Base-by-base conservation (phyloP, 2,797 vertebrate species). In the Luscinia luscinia region DNA sequence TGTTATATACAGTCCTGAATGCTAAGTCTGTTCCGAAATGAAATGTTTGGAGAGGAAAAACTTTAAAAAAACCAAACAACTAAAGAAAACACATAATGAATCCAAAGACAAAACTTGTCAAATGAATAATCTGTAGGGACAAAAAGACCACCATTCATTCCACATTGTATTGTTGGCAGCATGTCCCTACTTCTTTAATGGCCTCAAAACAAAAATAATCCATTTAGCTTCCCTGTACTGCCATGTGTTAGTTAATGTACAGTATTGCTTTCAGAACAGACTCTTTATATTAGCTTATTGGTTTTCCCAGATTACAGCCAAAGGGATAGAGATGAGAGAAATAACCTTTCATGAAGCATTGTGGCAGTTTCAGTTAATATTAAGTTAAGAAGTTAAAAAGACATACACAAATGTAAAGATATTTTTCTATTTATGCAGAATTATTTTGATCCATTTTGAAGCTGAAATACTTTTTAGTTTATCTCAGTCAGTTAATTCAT, bases 401-500 rank as follows among this genome's bases (percentile, higher is more conserved):
- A 74, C 1, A 6, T 55, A 51, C 36, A 84, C 1, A 6, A 85
- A 62, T 92, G 41, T 83, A 89, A 68, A 91, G 54, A 75, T 38
- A 46, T 46, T 94, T 91, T 96, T 83, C 58, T 81, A 59, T 91
- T 87, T 86, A 70, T 81, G 74, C 28, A 76, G 59, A 93, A 84
- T 70, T 87, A 70, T 94, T 94, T 94, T 89, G 46, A 83, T 94
- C 24, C 15, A 80, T 57, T 89, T 90, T 91, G 82, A 93, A 91
- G 58, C 19, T 70, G 66, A 84, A 87, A 57, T 67, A 45, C 48
- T 87, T 91, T 89, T 48, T 83, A 76, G 46, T 89, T 95, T 87
- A 61, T 91, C 79, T 94, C 74, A 82, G 87, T 40, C 75, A 74
- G 89, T 67, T 95, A 89, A 96, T 87, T 93, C 81, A 67, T 77